Conservation (phyloP, 2,888 invertebrate species). For the Spatulosminthurus flaviceps region DNA sequence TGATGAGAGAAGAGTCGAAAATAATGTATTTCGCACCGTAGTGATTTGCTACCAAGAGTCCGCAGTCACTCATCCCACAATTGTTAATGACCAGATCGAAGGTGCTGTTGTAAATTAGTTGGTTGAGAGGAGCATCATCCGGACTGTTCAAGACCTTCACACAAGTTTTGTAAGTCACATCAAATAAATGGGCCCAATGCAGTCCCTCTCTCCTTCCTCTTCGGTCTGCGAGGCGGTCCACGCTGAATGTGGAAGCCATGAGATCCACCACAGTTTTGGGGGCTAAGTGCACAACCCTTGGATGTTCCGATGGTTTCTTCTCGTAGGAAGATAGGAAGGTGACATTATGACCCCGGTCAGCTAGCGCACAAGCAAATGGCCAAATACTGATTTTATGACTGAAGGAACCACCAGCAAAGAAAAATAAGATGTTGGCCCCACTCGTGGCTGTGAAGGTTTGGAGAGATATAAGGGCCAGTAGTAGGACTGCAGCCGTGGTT, state of each 20-base stretch:
- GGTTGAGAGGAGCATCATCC: constrained; percentile 48
- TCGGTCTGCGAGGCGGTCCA: constrained; percentile 55
- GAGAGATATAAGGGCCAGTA: neutral
- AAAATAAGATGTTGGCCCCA: constrained; percentile 59
- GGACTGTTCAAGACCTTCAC: constrained; percentile 40
- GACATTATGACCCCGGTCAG: constrained; percentile 57
- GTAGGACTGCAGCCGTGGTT: neutral
- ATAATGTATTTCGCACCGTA: constrained; percentile 55
- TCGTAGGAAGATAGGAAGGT: constrained; percentile 58
- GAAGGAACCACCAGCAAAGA: constrained; percentile 60
- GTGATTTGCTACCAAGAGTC: constrained; percentile 53
- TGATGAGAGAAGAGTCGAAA: constrained; percentile 48
- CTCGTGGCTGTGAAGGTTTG: neutral
- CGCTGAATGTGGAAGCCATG: constrained; percentile 49
- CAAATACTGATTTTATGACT: constrained; percentile 49
- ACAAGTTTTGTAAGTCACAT: constrained; percentile 46
- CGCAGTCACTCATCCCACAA: constrained; percentile 59
- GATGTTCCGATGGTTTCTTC: constrained; percentile 51
- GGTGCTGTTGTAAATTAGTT: constrained; percentile 51
- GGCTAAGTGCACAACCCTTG: constrained; percentile 49
- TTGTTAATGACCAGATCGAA: constrained; percentile 58
- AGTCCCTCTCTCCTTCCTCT: constrained; percentile 46
- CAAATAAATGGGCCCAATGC: constrained; percentile 48
- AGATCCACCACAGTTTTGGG: constrained; percentile 48
- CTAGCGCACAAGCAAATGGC: constrained; percentile 57